Evolutionary conservation across 2,113 vertebrate species (phyloP).

Genomic region (Nerophis ophidion): DNA sequence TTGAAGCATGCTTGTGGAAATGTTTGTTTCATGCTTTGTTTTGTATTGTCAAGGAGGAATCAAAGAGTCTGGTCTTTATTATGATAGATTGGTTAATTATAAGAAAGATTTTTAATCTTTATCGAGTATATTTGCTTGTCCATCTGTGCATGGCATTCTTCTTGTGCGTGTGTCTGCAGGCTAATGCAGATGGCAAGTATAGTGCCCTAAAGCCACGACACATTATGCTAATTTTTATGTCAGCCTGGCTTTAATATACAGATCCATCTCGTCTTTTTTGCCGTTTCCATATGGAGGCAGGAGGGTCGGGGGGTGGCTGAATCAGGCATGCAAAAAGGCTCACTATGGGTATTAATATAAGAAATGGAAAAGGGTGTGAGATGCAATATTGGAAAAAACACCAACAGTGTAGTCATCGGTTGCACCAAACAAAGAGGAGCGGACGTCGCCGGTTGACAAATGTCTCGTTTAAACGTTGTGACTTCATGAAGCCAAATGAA

Average conservation of each 20-base stretch:
- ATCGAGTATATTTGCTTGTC: background rate
- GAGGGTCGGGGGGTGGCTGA: slow-evolving; percentile 40
- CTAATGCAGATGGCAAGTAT: slow-evolving; percentile 96
- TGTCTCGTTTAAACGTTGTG: slow-evolving; percentile 54
- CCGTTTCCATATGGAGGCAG: slow-evolving; percentile 90
- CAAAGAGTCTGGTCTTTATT: background rate
- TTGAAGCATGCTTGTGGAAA: background rate
- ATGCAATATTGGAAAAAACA: slow-evolving; percentile 36
- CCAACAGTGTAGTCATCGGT: slow-evolving; percentile 42
- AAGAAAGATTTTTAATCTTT: background rate
- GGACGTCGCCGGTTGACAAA: slow-evolving; percentile 52
- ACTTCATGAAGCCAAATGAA: slow-evolving; percentile 66
- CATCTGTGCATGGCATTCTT: slow-evolving; percentile 3
- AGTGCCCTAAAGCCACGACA: slow-evolving; percentile 93
- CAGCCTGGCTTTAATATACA: slow-evolving; percentile 99
- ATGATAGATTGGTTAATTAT: background rate
- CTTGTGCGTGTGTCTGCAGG: slow-evolving; percentile 74
- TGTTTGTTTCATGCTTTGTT: background rate
- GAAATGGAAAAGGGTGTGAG: slow-evolving; percentile 11
- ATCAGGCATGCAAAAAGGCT: slow-evolving; percentile 26
- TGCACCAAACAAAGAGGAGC: slow-evolving; percentile 12
- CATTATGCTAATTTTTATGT: slow-evolving; percentile 99
- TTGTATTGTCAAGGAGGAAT: background rate
- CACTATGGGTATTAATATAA: slow-evolving; percentile 10
- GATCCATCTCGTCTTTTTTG: slow-evolving; percentile 94